Evolutionary conservation across 2,888 invertebrate species (phyloP).

Genomic region (Ferdinandea cuprea): DNA sequence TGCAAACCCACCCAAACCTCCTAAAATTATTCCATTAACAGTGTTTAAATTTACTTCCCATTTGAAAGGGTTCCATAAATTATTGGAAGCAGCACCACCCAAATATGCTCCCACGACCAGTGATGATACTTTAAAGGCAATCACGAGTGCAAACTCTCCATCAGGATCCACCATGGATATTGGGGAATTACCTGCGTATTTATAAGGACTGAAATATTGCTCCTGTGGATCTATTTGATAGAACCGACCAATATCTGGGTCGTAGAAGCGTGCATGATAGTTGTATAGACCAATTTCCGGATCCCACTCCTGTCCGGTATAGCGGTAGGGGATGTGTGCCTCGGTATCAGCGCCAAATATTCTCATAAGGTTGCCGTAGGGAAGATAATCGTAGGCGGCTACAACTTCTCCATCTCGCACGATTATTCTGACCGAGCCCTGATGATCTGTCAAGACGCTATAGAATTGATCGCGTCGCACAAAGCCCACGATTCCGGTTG

Average conservation of each 20-base stretch:
- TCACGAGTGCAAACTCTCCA: slow-evolving; percentile 26
- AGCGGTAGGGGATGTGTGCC: slow-evolving; percentile 69
- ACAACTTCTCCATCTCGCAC: slow-evolving; percentile 70
- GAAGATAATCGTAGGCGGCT: slow-evolving; percentile 76
- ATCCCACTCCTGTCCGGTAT: slow-evolving; percentile 76
- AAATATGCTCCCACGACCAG: slow-evolving; percentile 34
- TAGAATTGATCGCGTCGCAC: slow-evolving; percentile 57
- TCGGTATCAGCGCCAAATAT: slow-evolving; percentile 53
- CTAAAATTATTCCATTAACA: background rate
- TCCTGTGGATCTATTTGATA: slow-evolving; percentile 69
- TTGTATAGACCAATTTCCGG: slow-evolving; percentile 76
- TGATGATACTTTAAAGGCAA: background rate
- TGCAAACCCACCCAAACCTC: slow-evolving; percentile 10
- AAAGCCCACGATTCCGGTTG: slow-evolving; percentile 41
- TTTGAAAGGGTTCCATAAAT: background rate
- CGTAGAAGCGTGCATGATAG: slow-evolving; percentile 75
- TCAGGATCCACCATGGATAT: slow-evolving; percentile 46
- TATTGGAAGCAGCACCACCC: slow-evolving; percentile 27
- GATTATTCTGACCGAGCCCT: slow-evolving; percentile 74
- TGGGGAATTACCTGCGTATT: slow-evolving; percentile 72
- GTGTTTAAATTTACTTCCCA: slow-evolving; percentile 25
- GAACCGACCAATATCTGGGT: slow-evolving; percentile 75
- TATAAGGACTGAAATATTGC: slow-evolving; percentile 75
- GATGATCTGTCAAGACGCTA: slow-evolving; percentile 73
- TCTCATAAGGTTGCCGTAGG: slow-evolving; percentile 74